Evolutionary conservation across 1,140 invertebrate genomes (phyloP), one percentile per base, ranked within the genome.

Genomic region (Mesaphorura yosii): DNA sequence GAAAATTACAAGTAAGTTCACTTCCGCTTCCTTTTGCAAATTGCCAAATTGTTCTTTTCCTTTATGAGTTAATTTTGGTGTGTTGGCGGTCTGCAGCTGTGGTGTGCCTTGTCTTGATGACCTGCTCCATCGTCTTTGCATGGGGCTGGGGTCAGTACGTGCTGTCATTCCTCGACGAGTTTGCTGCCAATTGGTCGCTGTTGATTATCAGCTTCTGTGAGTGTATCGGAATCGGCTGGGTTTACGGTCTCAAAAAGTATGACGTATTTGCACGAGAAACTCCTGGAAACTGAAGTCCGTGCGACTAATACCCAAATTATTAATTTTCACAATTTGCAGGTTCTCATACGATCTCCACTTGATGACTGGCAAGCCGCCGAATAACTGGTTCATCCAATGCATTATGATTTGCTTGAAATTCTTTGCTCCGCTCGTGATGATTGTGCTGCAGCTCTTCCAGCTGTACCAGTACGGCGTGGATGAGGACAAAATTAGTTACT

Each of bases 391-490:
- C n/a, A n/a, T n/a, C n/a, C n/a, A n/a, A n/a, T n/a, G 89, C 66
- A 92, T 88, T 88, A 70, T 89, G 53, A 80, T 91, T 57, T 94
- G 88, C 68, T 94, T 89, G 89, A 89, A 90, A 66, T 95, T 90
- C 63, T 68, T 93, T 14, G 89, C 88, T 20, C 90, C 90, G 0
- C 65, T 83, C 49, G 86, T 88, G 1, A 94, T 95, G 88, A 67
- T 90, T n/a, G 80, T 86, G 86, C 0, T 86, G 83, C 20, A 80
- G 19, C 25, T 25, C n/a, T 12, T 12, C 23, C 25, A 23, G 20
- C 25, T 46, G 20, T 15, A 27, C 7, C 23, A 46, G 10, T 7
- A 15, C 12, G 25, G 6, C 7, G 6, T 12, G 20, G 6, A 46
- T 6, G 44, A 27, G 4, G 10, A n/a, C n/a, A n/a, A n/a, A n/a